Percentiles rank a stretch among this genome's conserved stretches.
phyloP scores from a whole-genome alignment of 2,113 vertebrate species.

The Athene cunicularia region DNA sequence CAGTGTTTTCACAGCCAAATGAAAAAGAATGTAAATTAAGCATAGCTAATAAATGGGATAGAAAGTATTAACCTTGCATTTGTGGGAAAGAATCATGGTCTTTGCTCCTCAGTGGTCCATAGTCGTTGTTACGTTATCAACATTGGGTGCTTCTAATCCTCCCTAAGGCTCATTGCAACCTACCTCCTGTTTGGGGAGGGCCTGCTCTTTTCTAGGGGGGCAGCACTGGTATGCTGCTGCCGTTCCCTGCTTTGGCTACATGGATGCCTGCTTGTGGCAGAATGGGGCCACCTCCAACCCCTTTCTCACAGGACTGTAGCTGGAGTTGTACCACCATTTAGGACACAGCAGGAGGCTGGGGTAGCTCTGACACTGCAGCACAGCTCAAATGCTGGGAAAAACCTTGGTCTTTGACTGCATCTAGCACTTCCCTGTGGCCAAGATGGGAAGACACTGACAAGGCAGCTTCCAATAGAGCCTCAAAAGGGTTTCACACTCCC shows the following conservation, averaged over 20 bases:
- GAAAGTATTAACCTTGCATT: constrained; percentile 29
- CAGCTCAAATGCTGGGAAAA: not conserved
- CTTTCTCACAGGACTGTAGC: fast-evolving
- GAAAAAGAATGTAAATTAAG: constrained; percentile 39
- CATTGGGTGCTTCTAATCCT: not conserved
- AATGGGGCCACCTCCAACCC: not conserved
- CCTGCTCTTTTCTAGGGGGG: not conserved
- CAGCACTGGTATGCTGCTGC: not conserved
- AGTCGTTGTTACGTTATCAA: not conserved
- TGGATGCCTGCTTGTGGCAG: not conserved
- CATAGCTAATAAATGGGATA: not conserved
- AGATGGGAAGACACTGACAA: not conserved
- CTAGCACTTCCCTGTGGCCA: not conserved
- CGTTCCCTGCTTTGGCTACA: not conserved
- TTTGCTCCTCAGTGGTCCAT: not conserved
- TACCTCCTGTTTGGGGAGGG: not conserved
- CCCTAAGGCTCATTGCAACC: fast-evolving
- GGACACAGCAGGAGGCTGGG: not conserved
- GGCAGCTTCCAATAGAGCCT: not conserved
- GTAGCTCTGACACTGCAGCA: not conserved
- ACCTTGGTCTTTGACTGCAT: not conserved
- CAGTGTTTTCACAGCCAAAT: constrained; percentile 22
- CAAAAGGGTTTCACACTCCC: not conserved
- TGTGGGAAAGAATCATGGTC: not conserved
- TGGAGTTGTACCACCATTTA: not conserved